phyloP scores from a whole-genome alignment of 2,797 vertebrate genomes.

The Choloepus didactylus region DNA sequence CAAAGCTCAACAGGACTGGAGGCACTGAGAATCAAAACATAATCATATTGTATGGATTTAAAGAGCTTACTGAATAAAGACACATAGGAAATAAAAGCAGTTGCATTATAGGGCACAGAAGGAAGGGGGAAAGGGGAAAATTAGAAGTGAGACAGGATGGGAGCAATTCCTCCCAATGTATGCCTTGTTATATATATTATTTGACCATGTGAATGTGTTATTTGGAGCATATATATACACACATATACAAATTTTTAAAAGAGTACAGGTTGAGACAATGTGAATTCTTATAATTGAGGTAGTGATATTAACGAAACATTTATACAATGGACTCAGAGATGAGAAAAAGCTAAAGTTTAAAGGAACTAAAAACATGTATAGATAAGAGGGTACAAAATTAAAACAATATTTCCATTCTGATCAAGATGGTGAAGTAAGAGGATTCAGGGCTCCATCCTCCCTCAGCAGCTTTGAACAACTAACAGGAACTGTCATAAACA shows the following conservation, averaged over 20 bases:
- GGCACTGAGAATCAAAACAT: background rate
- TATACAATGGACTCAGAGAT: background rate
- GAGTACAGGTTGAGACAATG: background rate
- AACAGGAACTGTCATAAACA: too few species aligned
- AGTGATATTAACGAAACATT: background rate
- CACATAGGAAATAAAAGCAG: background rate
- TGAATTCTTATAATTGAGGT: background rate
- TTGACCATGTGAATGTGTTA: background rate
- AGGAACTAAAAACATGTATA: background rate
- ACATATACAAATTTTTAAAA: background rate
- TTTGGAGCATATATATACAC: background rate
- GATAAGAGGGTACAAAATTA: background rate
- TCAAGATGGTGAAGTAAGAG: too few species aligned
- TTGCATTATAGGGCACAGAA: background rate
- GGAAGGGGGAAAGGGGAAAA: background rate
- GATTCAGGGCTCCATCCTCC: too few species aligned
- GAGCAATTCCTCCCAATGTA: background rate
- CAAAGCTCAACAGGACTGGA: slow-evolving; percentile 26
- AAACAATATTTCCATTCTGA: background rate
- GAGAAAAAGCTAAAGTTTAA: slow-evolving; percentile 66
- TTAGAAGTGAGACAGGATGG: background rate
- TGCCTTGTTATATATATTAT: slow-evolving; percentile 14
- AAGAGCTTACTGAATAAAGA: slow-evolving; percentile 24
- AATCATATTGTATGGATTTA: slow-evolving; percentile 31
- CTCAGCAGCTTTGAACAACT: too few species aligned